Evolutionary conservation across 2,888 invertebrate genomes (phyloP), one percentile per base, ranked within the genome.

Genomic region (Pheosia gnoma): DNA sequence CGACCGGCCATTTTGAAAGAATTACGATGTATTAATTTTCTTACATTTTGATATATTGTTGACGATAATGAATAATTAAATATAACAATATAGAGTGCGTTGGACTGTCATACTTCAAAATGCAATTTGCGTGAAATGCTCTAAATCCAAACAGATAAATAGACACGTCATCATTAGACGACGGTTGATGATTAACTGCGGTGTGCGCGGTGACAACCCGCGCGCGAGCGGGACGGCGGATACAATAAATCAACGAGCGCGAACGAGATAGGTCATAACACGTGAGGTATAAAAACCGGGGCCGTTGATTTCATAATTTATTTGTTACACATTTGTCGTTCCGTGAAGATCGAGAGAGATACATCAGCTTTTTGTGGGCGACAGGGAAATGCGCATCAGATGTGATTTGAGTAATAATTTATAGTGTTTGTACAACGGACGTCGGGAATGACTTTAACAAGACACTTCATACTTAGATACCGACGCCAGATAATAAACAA

Each of bases 311-410:
- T 92, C 87, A 92, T 93, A 93, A 93, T 93, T 93, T 93, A 93
- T 93, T 91, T 93, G 93, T 93, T 89, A 92, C 92, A 92, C 91
- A 93, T 93, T 93, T 92, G 93, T 93, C 93, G 93, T 92, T 88
- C 89, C 93, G 91, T 93, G 93, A 93, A 93, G 93, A 93, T 92
- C 88, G 84, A 82, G 86, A 81, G 82, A 91, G 91, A 93, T 92
- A 93, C 91, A 90, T 88, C 87, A 84, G 89, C 90, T 91, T 92
- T 93, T 92, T 92, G 90, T 89, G 81, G 84, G 74, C 85, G 85
- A 86, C 87, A 87, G 87, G 86, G 88, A 86, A 91, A 88, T 89
- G 87, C 87, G 86, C 88, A 89, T 91, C 90, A 89, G 85, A 90
- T 91, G 91, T 92, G 93, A 92, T 93, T 93, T 91, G 84, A 90